Evolutionary conservation across 2,797 vertebrate genomes (phyloP).

Genomic region (Streptopelia turtur): DNA sequence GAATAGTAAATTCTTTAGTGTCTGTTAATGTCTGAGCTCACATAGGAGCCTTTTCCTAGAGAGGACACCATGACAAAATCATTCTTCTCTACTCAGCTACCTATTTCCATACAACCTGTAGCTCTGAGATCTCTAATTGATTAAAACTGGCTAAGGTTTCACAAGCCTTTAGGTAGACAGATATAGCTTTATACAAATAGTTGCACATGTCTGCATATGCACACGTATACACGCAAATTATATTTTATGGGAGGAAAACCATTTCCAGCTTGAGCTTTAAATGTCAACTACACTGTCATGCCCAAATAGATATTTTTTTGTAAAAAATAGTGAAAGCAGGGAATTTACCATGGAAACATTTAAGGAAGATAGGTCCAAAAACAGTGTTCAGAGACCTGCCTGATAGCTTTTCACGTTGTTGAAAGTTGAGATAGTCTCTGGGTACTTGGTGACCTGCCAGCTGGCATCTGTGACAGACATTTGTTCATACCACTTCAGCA

Average conservation of each 20-base stretch:
- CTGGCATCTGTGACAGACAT: neutral
- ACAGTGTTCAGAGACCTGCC: neutral
- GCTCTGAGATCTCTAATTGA: neutral
- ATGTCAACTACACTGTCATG: neutral
- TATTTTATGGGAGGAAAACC: neutral
- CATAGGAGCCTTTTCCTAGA: neutral
- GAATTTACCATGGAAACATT: neutral
- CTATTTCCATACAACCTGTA: neutral
- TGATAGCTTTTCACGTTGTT: neutral
- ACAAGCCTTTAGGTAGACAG: neutral
- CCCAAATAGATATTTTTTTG: neutral
- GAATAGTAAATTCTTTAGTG: neutral
- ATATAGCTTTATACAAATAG: neutral
- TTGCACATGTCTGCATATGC: neutral
- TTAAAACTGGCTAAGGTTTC: neutral
- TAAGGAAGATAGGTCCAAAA: neutral
- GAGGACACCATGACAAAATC: neutral
- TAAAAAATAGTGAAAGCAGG: neutral
- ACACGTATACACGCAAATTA: fast-evolving
- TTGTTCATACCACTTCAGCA: neutral
- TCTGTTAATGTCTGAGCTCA: neutral
- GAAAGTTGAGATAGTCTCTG: slow-evolving; percentile 4
- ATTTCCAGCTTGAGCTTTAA: neutral
- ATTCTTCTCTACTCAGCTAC: neutral
- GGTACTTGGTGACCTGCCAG: neutral